A percentile compares a stretch with the other conserved stretches of the same genome.
phyloP scores from a whole-genome alignment of 2,113 vertebrate genomes.

The Murina feae region DNA sequence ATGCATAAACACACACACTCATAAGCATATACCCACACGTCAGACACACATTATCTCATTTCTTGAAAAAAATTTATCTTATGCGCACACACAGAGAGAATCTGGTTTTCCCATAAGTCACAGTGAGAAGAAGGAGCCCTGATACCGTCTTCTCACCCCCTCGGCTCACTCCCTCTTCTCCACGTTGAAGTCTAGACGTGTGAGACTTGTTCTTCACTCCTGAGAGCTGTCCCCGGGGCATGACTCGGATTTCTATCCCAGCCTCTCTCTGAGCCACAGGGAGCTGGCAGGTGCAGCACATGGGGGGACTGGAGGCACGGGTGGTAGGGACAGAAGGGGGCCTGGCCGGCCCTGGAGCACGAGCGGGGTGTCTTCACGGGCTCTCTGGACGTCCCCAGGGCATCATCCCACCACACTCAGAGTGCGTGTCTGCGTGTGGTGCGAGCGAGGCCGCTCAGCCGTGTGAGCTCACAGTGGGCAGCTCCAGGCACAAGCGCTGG shows the following conservation, averaged over 20 bases:
- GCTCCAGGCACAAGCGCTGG: too few species aligned
- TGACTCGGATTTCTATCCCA: too few species aligned
- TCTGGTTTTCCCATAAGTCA: background rate
- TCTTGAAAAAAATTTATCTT: background rate
- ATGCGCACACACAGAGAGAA: background rate
- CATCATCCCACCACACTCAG: background rate
- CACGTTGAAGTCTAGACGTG: background rate
- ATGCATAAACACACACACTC: background rate
- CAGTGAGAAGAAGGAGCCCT: background rate
- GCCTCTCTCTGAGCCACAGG: background rate
- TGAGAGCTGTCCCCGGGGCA: too few species aligned
- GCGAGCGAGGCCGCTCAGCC: background rate
- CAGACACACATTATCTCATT: background rate
- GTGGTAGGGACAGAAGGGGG: background rate
- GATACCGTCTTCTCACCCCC: background rate
- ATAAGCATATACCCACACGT: background rate
- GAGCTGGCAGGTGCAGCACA: too few species aligned
- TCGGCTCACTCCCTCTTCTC: background rate
- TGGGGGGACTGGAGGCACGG: too few species aligned
- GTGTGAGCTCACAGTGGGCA: background rate
- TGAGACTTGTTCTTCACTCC: background rate
- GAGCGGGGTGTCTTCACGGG: background rate
- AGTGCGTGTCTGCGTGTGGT: background rate
- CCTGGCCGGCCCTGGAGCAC: background rate
- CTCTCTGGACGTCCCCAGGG: background rate